A percentile compares a stretch with the other conserved stretches of the same genome.
phyloP scores from a whole-genome alignment of 2,888 invertebrate genomes.

The Heliconius hortense region DNA sequence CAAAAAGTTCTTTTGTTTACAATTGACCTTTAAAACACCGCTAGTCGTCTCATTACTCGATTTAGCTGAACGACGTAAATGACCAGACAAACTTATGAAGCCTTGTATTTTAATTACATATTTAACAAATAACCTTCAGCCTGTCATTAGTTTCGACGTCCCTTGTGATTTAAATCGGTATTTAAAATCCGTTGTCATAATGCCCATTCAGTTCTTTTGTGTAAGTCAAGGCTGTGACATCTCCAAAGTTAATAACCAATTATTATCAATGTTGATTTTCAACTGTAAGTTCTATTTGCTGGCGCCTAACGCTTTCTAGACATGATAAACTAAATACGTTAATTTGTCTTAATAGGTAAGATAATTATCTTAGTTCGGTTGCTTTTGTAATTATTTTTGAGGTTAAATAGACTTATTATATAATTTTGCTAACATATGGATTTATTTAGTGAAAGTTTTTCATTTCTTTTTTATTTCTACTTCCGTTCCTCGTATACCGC shows the following conservation, averaged over 20 bases:
- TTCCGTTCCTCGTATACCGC: too few species aligned
- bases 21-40: background rate
- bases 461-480: too few species aligned
- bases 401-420: background rate
- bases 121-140: slow-evolving; percentile 53
- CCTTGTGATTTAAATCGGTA: slow-evolving; percentile 59
- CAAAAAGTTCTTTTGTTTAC: background rate
- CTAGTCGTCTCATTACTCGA: background rate
- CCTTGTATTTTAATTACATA: slow-evolving; percentile 52
- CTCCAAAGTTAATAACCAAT: slow-evolving; percentile 19
- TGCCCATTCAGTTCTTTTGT: slow-evolving; percentile 26
- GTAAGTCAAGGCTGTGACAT: slow-evolving; percentile 33
- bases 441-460: too few species aligned
- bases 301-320: slow-evolving; percentile 20
- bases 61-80: slow-evolving; percentile 4
- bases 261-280: background rate
- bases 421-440: too few species aligned
- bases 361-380: background rate
- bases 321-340: background rate
- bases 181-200: slow-evolving; percentile 40
- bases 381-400: background rate
- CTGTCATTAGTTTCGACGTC: slow-evolving; percentile 50
- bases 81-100: background rate
- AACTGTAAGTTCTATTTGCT: slow-evolving; percentile 4
- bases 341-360: slow-evolving; percentile 8